Percentiles rank a stretch among this genome's conserved stretches.
Evolutionary conservation across 2,888 invertebrate species (phyloP).

Genomic region (Drosophila rellima): DNA sequence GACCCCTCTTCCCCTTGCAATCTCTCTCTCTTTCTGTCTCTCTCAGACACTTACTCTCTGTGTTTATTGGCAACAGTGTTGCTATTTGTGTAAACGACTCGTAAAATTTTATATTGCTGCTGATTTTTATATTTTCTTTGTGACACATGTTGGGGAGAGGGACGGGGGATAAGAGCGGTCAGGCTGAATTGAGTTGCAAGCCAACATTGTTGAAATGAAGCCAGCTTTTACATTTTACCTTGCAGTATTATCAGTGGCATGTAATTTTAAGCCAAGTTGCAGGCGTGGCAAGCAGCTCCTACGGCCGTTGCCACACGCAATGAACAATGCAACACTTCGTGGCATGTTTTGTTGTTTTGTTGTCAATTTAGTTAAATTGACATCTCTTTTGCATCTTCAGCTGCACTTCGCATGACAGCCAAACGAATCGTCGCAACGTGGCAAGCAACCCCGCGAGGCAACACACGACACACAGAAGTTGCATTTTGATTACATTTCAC

Average conservation of each 20-base stretch:
- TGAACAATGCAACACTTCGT: conserved; percentile 16
- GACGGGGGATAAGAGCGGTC: neutral
- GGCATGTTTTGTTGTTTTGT: conserved; percentile 40
- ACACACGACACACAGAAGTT: conserved; percentile 36
- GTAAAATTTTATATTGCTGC: conserved; percentile 77
- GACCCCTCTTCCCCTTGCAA: neutral
- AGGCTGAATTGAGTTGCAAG: conserved; percentile 52
- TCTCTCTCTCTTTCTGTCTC: neutral
- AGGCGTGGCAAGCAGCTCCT: conserved; percentile 21
- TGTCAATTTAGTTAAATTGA: conserved; percentile 49
- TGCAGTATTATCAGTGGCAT: conserved; percentile 30
- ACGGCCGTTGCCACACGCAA: conserved; percentile 25
- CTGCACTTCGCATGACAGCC: conserved; percentile 18
- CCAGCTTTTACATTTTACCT: conserved; percentile 30
- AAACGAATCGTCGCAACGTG: conserved; percentile 6
- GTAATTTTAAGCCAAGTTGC: conserved; percentile 18
- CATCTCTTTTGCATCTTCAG: conserved; percentile 25
- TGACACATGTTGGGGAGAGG: conserved; percentile 29
- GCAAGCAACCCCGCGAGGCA: conserved; percentile 4
- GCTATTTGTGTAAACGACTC: conserved; percentile 81
- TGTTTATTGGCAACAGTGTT: conserved; percentile 79
- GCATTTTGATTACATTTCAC: conserved; percentile 71
- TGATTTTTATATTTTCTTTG: conserved; percentile 25
- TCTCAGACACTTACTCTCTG: conserved; percentile 19
- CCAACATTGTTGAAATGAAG: conserved; percentile 45